A percentile compares a stretch with the other conserved stretches of the same genome.
Evolutionary conservation across 2,113 vertebrate genomes (phyloP).

Genomic region (Arvicanthis niloticus): DNA sequence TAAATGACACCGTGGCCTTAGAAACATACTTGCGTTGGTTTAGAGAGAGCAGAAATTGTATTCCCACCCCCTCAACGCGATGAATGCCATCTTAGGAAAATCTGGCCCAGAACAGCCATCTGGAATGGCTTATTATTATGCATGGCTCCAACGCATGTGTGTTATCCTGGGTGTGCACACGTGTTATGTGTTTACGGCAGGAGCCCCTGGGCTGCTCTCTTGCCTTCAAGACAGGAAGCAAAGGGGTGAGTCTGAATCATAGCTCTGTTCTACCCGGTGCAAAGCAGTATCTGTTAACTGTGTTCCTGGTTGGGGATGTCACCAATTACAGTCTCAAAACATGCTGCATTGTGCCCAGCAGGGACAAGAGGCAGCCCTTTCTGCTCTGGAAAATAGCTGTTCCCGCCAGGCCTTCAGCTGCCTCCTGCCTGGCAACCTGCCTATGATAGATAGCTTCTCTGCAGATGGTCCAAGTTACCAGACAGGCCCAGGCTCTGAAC

Average conservation of each 20-base stretch:
- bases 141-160: fast-evolving
- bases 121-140: fast-evolving
- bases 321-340: background rate
- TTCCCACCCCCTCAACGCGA: background rate
- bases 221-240: background rate
- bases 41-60: background rate
- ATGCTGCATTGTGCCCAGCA: background rate
- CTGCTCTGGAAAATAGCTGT: background rate
- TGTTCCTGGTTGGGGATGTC: background rate
- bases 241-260: background rate
- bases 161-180: background rate
- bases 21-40: background rate
- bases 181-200: background rate
- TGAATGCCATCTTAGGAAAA: slow-evolving; percentile 62
- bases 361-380: fast-evolving
- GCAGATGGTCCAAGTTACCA: too few species aligned
- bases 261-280: background rate
- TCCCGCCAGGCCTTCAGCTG: fast-evolving
- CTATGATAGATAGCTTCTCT: background rate
- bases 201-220: background rate
- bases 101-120: background rate
- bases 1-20: background rate
- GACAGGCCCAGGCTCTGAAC: background rate
- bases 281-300: fast-evolving
- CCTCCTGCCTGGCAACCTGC: fast-evolving